Percentiles rank a stretch among this genome's conserved stretches.
Evolutionary conservation across 2,888 invertebrate species (phyloP).

Genomic region (Cylloceria caligata): DNA sequence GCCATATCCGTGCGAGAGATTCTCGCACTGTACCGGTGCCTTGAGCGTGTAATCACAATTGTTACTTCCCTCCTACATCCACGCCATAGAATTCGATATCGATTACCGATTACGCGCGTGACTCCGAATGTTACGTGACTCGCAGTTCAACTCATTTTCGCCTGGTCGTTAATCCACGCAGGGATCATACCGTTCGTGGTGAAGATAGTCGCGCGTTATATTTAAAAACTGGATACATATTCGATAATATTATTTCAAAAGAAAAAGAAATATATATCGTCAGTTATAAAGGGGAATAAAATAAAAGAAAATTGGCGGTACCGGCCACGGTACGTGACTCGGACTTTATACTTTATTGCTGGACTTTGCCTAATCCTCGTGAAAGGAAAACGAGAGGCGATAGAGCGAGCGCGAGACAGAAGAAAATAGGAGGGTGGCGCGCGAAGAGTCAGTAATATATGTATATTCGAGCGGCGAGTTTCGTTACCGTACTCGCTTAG

Average conservation of each 20-base stretch:
- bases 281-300: not conserved
- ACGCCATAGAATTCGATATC: conserved; percentile 68
- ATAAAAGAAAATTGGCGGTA: conserved; percentile 3
- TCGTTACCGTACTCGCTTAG: conserved; percentile 68
- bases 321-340: conserved; percentile 44
- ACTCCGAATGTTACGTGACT: conserved; percentile 67
- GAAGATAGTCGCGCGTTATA: too few species aligned
- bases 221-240: conserved; percentile 1
- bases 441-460: conserved; percentile 37
- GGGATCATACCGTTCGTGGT: not conserved
- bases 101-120: conserved; percentile 73
- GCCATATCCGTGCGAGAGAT: not conserved
- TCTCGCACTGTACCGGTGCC: conserved; percentile 3
- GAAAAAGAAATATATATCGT: not conserved
- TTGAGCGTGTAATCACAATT: conserved; percentile 64
- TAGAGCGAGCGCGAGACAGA: conserved; percentile 46
- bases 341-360: conserved; percentile 59
- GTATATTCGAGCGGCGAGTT: conserved; percentile 60
- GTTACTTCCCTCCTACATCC: conserved; percentile 41
- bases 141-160: conserved; percentile 36
- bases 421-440: conserved; percentile 46
- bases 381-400: conserved; percentile 33
- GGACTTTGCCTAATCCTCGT: conserved; percentile 63
- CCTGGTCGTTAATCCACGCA: not conserved
- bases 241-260: not conserved